These are phyloP conservation scores for Cerastis leucographa DNA, from an alignment of 2,888 invertebrate genomes.

Conservation along the genomic window DNA sequence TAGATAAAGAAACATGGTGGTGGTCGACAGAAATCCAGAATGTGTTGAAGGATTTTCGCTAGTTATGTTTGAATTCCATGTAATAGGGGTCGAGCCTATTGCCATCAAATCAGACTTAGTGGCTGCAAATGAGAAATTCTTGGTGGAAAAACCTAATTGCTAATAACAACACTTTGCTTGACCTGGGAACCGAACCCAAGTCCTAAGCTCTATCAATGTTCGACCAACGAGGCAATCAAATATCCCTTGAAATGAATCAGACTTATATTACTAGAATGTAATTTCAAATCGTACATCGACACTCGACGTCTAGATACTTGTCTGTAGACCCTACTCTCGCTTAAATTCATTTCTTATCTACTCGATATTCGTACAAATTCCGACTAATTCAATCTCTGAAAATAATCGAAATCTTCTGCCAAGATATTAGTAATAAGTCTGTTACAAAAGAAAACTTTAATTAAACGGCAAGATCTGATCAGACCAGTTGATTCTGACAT, in stretches of 20 bases:
- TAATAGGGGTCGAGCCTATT: too few relatives aligned
- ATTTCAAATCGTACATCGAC: neutral
- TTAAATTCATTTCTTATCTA: slow-evolving; percentile 7
- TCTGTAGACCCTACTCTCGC: neutral
- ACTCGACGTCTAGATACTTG: neutral
- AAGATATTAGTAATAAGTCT: slow-evolving; percentile 17
- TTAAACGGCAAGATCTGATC: slow-evolving; percentile 43
- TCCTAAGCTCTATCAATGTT: too few relatives aligned
- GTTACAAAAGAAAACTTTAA: slow-evolving; percentile 37
- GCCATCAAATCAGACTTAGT: too few relatives aligned
- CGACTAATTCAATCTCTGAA: slow-evolving; percentile 26
- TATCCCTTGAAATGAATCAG: neutral
- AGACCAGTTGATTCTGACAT: slow-evolving; percentile 44
- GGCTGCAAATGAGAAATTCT: too few relatives aligned
- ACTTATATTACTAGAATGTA: neutral
- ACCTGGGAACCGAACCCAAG: too few relatives aligned
- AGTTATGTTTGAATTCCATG: too few relatives aligned
- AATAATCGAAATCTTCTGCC: slow-evolving; percentile 17
- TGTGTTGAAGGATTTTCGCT: too few relatives aligned
- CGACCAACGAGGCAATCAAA: too few relatives aligned
- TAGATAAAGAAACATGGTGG: too few relatives aligned
- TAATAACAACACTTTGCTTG: too few relatives aligned
- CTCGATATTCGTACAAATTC: slow-evolving; percentile 20
- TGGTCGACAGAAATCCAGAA: too few relatives aligned
- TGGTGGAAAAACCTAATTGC: too few relatives aligned